These are phyloP conservation scores for Platanista minor DNA, from an alignment of 2,113 vertebrate genomes.

Conservation along the genomic window DNA sequence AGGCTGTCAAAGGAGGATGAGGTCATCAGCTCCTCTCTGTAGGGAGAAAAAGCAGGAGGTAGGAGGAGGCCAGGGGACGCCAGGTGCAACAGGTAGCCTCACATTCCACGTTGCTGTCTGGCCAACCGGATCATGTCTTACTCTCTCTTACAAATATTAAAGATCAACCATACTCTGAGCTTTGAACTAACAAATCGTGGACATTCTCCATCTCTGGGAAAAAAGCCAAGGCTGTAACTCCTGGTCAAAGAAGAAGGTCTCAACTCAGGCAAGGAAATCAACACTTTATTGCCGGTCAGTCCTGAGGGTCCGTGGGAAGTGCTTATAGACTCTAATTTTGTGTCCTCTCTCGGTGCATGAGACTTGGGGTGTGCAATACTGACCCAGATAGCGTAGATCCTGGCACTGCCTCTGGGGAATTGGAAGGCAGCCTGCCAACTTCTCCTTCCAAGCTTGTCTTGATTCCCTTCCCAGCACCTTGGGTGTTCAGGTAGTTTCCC, in stretches of 20 bases:
- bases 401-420: background rate
- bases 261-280: background rate
- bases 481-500: background rate
- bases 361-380: background rate
- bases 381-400: background rate
- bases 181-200: constrained; percentile 5
- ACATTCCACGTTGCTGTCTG: background rate
- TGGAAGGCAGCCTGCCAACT: background rate
- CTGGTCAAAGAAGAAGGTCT: constrained; percentile 33
- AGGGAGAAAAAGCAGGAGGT: constrained; percentile 1
- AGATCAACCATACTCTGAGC: background rate
- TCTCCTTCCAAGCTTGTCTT: background rate
- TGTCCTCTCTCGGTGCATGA: background rate
- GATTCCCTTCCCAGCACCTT: background rate
- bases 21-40: constrained; percentile 97
- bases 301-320: constrained; percentile 11
- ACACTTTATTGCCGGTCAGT: constrained; percentile 35
- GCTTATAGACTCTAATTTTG: constrained; percentile 39
- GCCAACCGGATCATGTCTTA: background rate
- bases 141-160: background rate
- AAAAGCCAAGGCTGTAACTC: background rate
- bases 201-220: constrained; percentile 3
- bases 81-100: background rate
- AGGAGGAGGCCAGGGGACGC: background rate
- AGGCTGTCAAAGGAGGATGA: constrained; percentile 98